These are phyloP conservation scores for Argopecten irradians DNA, from an alignment of 1,140 invertebrate species.

Conservation along the genomic window DNA sequence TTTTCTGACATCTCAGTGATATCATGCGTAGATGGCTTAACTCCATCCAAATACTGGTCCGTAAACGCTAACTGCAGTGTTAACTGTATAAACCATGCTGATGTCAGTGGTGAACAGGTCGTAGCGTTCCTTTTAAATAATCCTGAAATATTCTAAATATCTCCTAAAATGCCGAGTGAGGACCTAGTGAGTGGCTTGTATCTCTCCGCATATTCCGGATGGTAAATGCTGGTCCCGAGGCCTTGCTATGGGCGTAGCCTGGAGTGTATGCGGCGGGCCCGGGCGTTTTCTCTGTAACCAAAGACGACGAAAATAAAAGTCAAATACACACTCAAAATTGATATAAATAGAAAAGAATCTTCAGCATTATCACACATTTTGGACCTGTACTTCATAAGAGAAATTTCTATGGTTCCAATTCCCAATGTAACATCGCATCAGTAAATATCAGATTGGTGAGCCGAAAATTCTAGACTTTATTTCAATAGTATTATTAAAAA, in stretches of 20 bases:
- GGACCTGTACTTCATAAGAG: too few relatives aligned
- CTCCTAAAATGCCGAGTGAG: slow-evolving; percentile 76
- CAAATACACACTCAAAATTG: neutral
- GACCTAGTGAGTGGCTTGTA: slow-evolving; percentile 70
- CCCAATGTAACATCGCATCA: too few relatives aligned
- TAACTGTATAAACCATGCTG: too few relatives aligned
- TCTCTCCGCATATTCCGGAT: slow-evolving; percentile 64
- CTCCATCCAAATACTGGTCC: neutral
- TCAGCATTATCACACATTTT: too few relatives aligned
- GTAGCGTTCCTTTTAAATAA: too few relatives aligned
- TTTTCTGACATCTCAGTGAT: neutral
- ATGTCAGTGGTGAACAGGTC: too few relatives aligned
- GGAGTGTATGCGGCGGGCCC: slow-evolving; percentile 67
- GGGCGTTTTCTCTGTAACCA: slow-evolving; percentile 61
- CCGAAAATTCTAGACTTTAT: too few relatives aligned
- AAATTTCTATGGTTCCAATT: too few relatives aligned
- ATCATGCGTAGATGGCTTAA: neutral
- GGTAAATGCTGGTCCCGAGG: slow-evolving; percentile 57
- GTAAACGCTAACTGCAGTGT: too few relatives aligned
- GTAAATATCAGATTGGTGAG: too few relatives aligned
- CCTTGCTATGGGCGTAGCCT: slow-evolving; percentile 38
- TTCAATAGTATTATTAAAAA: too few relatives aligned
- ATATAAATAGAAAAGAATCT: too few relatives aligned
- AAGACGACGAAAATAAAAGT: slow-evolving; percentile 19
- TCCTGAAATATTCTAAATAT: neutral